These are phyloP conservation scores for Monodelphis domestica DNA, from an alignment of 2,797 vertebrate genomes.

Conservation along the genomic window DNA sequence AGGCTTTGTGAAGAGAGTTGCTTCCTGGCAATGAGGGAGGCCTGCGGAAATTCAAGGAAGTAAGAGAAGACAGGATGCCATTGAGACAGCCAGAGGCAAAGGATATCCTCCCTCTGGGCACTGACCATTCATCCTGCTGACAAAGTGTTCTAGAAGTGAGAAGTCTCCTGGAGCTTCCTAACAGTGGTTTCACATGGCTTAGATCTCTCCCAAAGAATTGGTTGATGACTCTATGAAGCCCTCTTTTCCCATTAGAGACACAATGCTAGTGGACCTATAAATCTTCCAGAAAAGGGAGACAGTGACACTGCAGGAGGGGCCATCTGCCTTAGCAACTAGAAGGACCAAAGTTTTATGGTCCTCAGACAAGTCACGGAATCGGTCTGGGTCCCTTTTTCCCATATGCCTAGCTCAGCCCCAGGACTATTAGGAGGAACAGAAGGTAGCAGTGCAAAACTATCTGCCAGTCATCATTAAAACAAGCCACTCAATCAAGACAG, in stretches of 20 bases:
- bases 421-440: neutral
- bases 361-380: neutral
- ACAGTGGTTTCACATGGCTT: rapidly evolving
- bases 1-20: neutral
- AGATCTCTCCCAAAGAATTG: neutral
- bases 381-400: neutral
- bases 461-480: neutral
- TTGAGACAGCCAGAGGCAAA: no score
- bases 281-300: neutral
- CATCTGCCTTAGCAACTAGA: neutral
- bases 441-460: neutral
- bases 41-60: neutral
- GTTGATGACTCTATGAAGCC: neutral
- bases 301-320: neutral
- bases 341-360: neutral
- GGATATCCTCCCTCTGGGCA: rapidly evolving
- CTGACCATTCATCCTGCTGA: rapidly evolving
- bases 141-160: no score
- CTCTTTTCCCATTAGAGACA: neutral
- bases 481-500: neutral
- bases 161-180: neutral
- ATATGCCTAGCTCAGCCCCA: neutral
- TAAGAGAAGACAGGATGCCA: no score
- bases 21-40: neutral
- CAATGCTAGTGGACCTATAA: neutral